Evolutionary conservation across 2,113 vertebrate genomes (phyloP).

Genomic region (Anthoscopus minutus): DNA sequence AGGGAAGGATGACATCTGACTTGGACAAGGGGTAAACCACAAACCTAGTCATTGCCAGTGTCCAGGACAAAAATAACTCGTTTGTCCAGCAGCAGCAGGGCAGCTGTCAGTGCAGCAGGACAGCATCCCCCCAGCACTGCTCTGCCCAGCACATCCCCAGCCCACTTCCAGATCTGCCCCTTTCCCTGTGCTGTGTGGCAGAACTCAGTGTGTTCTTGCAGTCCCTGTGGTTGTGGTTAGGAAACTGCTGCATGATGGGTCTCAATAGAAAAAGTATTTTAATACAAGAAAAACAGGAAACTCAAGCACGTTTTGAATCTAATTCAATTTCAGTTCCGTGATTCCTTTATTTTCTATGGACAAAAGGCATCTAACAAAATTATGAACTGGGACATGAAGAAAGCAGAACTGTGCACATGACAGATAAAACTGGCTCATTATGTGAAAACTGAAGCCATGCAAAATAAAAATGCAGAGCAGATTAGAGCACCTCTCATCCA

Average conservation of each 20-base stretch:
- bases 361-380: constrained; percentile 54
- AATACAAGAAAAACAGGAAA: constrained; percentile 66
- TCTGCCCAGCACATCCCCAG: not conserved
- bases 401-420: constrained; percentile 55
- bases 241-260: constrained; percentile 36
- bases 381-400: constrained; percentile 54
- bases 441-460: constrained; percentile 37
- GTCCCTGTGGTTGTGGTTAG: constrained; percentile 58
- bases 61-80: not conserved
- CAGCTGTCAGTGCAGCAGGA: not conserved
- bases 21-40: not conserved
- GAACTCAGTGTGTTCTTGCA: not conserved
- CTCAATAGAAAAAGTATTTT: constrained; percentile 66
- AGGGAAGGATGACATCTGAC: constrained; percentile 4
- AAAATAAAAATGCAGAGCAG: constrained; percentile 43
- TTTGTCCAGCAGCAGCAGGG: not conserved
- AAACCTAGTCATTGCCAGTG: not conserved
- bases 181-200: not conserved
- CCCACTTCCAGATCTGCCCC: not conserved
- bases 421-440: constrained; percentile 50
- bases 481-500: constrained; percentile 39
- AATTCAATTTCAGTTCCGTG: constrained; percentile 62
- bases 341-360: constrained; percentile 63
- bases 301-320: constrained; percentile 56
- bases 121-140: fast-evolving